Evolutionary conservation across 2,113 vertebrate genomes (phyloP).

Genomic region (Cinclus cinclus): DNA sequence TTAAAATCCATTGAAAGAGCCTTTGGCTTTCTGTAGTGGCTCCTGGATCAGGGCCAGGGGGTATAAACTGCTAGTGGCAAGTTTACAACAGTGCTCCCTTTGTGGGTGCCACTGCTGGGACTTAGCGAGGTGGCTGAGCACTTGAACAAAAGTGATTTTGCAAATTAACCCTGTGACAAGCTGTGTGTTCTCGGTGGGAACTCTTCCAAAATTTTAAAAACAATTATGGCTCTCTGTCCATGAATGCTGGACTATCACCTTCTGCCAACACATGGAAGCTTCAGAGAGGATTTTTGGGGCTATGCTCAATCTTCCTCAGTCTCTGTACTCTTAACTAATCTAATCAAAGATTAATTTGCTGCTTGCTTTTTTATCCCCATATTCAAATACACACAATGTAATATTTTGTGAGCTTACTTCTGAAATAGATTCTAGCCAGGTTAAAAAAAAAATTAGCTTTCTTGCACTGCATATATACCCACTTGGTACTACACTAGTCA

Average conservation of each 20-base stretch:
- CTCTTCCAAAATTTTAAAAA: neutral
- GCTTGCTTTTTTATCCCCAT: neutral
- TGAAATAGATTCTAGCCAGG: neutral
- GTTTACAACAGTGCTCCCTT: neutral
- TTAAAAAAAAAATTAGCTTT: neutral
- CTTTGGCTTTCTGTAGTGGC: neutral
- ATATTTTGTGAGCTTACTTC: slow-evolving; percentile 11
- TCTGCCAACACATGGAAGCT: neutral
- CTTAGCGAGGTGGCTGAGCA: neutral
- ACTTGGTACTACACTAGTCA: neutral
- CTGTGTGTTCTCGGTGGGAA: neutral
- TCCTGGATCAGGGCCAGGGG: slow-evolving; percentile 2
- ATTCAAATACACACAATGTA: neutral
- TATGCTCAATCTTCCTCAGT: neutral
- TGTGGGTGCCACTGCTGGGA: neutral
- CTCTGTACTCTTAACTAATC: neutral
- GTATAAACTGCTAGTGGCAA: neutral
- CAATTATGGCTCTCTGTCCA: neutral
- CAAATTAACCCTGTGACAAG: neutral
- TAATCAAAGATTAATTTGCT: slow-evolving; percentile 26
- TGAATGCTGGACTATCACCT: neutral
- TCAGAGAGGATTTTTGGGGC: neutral
- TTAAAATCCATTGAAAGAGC: slow-evolving; percentile 26
- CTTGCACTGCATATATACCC: neutral
- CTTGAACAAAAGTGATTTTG: neutral